Evolutionary conservation across 2,888 invertebrate species (phyloP), one percentile per base, ranked within the genome.

Genomic region (Xiphydria camelus): DNA sequence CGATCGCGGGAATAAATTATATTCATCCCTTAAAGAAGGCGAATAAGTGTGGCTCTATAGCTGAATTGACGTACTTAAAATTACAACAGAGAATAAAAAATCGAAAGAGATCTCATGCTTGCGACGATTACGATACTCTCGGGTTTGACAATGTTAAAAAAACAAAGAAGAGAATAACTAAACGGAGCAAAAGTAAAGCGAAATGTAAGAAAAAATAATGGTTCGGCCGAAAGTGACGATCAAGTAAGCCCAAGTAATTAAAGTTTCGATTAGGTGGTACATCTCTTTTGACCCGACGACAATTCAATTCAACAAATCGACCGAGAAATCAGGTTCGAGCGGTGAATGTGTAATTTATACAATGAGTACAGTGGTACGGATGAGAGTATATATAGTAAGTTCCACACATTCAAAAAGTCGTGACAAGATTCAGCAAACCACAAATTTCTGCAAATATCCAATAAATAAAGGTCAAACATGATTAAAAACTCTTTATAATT

Each of bases 371-470:
- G 67, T 69, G 69, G 68, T 68, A 68, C 66, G 58, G n/a, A 64
- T 66, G 63, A 64, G 49, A 43, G 14, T 38, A 56, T 60, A 59
- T 57, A 62, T 66, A 64, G 66, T 59, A 66, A 66, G 58, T 66
- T 73, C 64, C 72, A 73, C 69, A 70, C 72, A 73, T 72, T 70
- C 69, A 70, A 70, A 69, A 70, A 71, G 61, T 71, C 55, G 70
- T 72, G 68, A 72, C 70, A 70, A 73, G 71, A 73, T 72, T 72
- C 70, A 72, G 72, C 74, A 73, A 74, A 73, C 73, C 70, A 73
- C 73, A 73, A 73, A 71, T 69, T 72, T 71, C 68, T 70, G 69
- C 70, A 73, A 68, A 72, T 73, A 70, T 70, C 68, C 70, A 73
- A 58, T 64, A 64, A 61, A 66, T 64, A 70, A 67, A 70, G 62